Evolutionary conservation across 2,113 vertebrate genomes (phyloP).

Genomic region (Butorides virescens): DNA sequence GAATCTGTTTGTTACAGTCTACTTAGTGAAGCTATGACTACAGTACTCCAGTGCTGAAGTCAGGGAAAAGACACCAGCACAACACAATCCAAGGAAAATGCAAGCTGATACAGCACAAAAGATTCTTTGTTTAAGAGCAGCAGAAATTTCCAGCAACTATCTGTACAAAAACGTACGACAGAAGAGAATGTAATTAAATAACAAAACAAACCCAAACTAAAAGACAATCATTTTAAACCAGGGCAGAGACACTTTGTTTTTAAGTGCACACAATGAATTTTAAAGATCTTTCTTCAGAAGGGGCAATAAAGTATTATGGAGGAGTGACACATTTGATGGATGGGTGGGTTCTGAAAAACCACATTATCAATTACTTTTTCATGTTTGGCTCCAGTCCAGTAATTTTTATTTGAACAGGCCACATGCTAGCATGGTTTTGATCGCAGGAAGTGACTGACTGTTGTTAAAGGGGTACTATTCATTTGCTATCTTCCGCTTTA

Average conservation of each 20-base stretch:
- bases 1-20: conserved; percentile 75
- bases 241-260: conserved; percentile 73
- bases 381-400: conserved; percentile 69
- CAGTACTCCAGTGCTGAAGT: conserved; percentile 61
- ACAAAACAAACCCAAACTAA: conserved; percentile 68
- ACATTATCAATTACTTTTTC: conserved; percentile 76
- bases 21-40: conserved; percentile 61
- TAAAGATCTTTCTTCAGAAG: conserved; percentile 72
- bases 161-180: conserved; percentile 46
- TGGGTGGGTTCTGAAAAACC: conserved; percentile 67
- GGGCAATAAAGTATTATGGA: conserved; percentile 73
- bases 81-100: conserved; percentile 70
- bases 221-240: conserved; percentile 69
- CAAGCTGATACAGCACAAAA: conserved; percentile 69
- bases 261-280: conserved; percentile 73
- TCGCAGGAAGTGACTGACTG: conserved; percentile 67
- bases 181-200: conserved; percentile 75
- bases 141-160: conserved; percentile 73
- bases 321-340: conserved; percentile 71
- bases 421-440: conserved; percentile 67
- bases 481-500: conserved; percentile 55
- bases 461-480: conserved; percentile 62
- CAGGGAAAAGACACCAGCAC: conserved; percentile 69
- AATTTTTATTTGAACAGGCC: conserved; percentile 76
- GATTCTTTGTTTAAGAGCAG: conserved; percentile 71